phyloP scores from a whole-genome alignment of 2,888 invertebrate species.

The Synanthedon myopaeformis region DNA sequence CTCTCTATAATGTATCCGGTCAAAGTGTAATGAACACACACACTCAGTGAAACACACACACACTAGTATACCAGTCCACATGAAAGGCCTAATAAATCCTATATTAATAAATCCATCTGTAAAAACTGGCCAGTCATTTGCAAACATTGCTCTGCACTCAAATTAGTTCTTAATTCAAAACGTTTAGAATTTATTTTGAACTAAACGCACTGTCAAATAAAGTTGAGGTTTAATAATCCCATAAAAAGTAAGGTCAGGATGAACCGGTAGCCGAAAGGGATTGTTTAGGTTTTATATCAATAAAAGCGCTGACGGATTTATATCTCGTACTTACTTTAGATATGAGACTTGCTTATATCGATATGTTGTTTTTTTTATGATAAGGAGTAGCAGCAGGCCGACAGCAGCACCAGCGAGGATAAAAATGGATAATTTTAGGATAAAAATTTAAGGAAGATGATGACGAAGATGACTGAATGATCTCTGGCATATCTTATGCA shows the following conservation, averaged over 20 bases:
- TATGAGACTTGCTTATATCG: slow-evolving; percentile 10
- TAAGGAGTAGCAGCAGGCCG: no score
- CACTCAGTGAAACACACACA: background rate
- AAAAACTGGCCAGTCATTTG: slow-evolving; percentile 16
- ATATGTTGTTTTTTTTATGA: slow-evolving; percentile 3
- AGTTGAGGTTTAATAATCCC: slow-evolving; percentile 26
- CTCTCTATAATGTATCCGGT: no score
- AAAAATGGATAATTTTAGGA: no score
- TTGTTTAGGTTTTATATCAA: slow-evolving; percentile 50
- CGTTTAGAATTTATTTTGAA: slow-evolving; percentile 9
- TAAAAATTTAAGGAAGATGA: no score
- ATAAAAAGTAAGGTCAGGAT: slow-evolving; percentile 39
- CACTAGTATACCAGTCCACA: background rate
- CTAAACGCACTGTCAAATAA: background rate
- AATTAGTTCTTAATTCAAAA: slow-evolving; percentile 8
- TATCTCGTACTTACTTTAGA: slow-evolving; percentile 10
- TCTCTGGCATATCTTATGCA: no score
- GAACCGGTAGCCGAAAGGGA: slow-evolving; percentile 62
- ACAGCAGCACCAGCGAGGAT: no score
- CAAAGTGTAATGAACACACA: no score
- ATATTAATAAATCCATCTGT: slow-evolving; percentile 46
- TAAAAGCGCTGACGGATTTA: slow-evolving; percentile 36
- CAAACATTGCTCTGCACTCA: slow-evolving; percentile 5
- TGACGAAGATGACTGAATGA: no score
- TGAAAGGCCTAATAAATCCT: slow-evolving; percentile 43